Percentiles rank a stretch among this genome's conserved stretches.
phyloP scores from a whole-genome alignment of 2,888 invertebrate species.

The Temnothorax ravouxi region DNA sequence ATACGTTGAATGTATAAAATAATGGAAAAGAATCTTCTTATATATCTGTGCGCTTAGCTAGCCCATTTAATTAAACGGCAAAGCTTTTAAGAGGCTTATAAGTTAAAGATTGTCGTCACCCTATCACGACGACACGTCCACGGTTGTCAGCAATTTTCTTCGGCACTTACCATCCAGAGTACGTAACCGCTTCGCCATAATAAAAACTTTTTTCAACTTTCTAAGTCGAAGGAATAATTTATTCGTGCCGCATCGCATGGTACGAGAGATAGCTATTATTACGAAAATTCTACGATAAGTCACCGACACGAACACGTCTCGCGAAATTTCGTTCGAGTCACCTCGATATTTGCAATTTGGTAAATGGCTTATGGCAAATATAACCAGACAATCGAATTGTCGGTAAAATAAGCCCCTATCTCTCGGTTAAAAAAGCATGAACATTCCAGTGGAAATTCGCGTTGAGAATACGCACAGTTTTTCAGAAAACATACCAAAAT shows the following conservation, averaged over 20 bases:
- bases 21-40: slow-evolving; percentile 45
- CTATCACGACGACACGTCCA: slow-evolving; percentile 78
- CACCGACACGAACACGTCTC: not conserved
- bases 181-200: slow-evolving; percentile 26
- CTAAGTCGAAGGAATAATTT: slow-evolving; percentile 66
- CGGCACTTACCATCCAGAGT: slow-evolving; percentile 22
- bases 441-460: not conserved
- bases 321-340: slow-evolving; percentile 13
- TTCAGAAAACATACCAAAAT: not conserved
- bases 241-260: slow-evolving; percentile 41
- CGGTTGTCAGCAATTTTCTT: slow-evolving; percentile 80
- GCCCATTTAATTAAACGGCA: slow-evolving; percentile 78
- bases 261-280: slow-evolving; percentile 44
- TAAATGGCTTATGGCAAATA: not conserved
- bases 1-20: slow-evolving; percentile 34
- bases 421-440: not conserved
- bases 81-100: slow-evolving; percentile 80
- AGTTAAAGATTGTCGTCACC: slow-evolving; percentile 74
- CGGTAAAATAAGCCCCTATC: not conserved
- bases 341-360: slow-evolving; percentile 24
- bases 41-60: slow-evolving; percentile 50
- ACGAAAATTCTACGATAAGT: slow-evolving; percentile 38
- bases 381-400: not conserved
- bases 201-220: slow-evolving; percentile 59
- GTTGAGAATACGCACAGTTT: not conserved